Percentiles rank a stretch among this genome's conserved stretches.
Conservation (phyloP, 2,888 invertebrate species). For the Ecliptopera silaceata region DNA sequence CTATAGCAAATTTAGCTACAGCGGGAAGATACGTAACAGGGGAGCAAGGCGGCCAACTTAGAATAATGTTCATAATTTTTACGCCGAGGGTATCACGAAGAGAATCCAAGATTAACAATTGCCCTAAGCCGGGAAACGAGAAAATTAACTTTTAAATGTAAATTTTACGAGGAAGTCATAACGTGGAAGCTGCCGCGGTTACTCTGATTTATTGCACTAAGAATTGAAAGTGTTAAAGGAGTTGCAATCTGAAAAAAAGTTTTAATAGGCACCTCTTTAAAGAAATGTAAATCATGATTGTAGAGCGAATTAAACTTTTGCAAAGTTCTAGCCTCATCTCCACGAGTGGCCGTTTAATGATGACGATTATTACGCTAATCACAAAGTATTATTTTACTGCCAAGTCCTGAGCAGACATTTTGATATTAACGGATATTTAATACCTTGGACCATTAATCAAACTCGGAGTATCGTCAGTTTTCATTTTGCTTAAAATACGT, state of each 20-base stretch:
- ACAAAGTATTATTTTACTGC: conserved; percentile 56
- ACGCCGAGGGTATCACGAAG: conserved; percentile 53
- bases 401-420: conserved; percentile 35
- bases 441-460: conserved; percentile 18
- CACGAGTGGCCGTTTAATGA: conserved; percentile 70
- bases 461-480: not conserved
- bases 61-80: conserved; percentile 63
- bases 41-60: conserved; percentile 41
- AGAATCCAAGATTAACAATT: conserved; percentile 78
- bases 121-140: conserved; percentile 70
- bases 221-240: conserved; percentile 82
- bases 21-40: conserved; percentile 19
- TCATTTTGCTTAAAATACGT: conserved; percentile 5
- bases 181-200: conserved; percentile 80
- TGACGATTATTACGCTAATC: conserved; percentile 61
- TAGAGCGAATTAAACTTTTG: conserved; percentile 67
- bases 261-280: conserved; percentile 82
- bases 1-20: conserved; percentile 1
- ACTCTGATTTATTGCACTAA: conserved; percentile 79
- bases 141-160: conserved; percentile 82
- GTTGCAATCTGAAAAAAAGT: conserved; percentile 81
- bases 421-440: conserved; percentile 31
- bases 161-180: conserved; percentile 82
- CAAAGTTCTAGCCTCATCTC: conserved; percentile 73
- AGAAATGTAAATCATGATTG: conserved; percentile 79